Evolutionary conservation across 2,113 vertebrate species (phyloP), one percentile per base, ranked within the genome.

Genomic region (Chauna torquata): DNA sequence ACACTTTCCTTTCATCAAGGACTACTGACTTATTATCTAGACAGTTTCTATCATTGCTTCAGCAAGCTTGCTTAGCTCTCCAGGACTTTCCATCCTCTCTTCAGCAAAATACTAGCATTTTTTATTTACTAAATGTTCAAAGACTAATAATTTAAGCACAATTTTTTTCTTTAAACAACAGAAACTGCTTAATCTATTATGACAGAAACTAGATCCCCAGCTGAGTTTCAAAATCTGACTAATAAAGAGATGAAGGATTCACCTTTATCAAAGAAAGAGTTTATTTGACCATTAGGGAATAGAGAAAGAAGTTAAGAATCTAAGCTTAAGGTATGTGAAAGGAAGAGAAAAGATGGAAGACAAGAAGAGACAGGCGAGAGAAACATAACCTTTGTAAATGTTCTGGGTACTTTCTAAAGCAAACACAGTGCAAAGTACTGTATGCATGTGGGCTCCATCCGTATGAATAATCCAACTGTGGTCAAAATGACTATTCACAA

Each of bases 261-360:
- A 91, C 64, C 32, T 88, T 88, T 78, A 77, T 84, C 45, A 93
- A 83, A 88, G 16, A 80, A 81, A 94, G 93, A 34, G 36, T 44
- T 96, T 92, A 34, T 96, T 87, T 91, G 61, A 79, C 57, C 86
- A 71, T 28, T 30, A 86, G 80, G 72, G 88, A 93, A 90, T 84
- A 57, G 8, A 82, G 19, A 23, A 32, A 25, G 88, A 65, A 66
- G 14, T 62, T 49, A 86, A 83, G 47, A 92, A 94, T 88, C 80
- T 93, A 90, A 92, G 79, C 18, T 71, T 78, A 94, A 94, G 14
- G 11, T 66, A 93, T 45, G 92, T 93, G 58, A 96, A 95, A 96
- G 64, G 55, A 91, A 71, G 18, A 42, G 9, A 82, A 82, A 88
- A 81, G 42, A 70, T 45, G 30, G 68, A 68, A 93, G 49, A 86